Conservation (phyloP, 2,797 vertebrate genomes). For the Ciconia nigra region DNA sequence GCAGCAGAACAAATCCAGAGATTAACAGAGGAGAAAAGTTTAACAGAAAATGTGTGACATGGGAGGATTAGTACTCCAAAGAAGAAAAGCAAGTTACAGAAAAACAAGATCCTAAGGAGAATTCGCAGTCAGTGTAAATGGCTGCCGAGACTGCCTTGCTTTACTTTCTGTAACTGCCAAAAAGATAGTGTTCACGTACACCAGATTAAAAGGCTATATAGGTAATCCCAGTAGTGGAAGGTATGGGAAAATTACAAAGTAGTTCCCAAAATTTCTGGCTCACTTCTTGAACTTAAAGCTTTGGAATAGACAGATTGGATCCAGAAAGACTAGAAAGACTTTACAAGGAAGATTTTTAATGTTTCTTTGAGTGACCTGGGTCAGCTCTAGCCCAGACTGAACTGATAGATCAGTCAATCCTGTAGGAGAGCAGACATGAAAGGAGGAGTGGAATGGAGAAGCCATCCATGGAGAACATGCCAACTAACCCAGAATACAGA, state of each 20-base stretch:
- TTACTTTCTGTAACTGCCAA: background rate
- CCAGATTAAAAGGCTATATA: background rate
- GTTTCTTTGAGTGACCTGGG: background rate
- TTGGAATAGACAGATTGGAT: background rate
- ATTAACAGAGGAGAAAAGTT: slow-evolving; percentile 50
- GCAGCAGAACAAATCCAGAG: slow-evolving; percentile 46
- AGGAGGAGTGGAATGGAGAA: background rate
- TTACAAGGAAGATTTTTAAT: background rate
- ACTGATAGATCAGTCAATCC: background rate
- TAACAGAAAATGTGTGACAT: slow-evolving; percentile 27
- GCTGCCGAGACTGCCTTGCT: background rate
- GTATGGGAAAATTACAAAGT: background rate
- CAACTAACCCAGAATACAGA: background rate
- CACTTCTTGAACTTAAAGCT: background rate
- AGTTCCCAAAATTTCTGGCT: background rate
- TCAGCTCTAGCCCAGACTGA: background rate
- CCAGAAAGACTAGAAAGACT: background rate
- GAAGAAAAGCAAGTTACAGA: slow-evolving; percentile 29
- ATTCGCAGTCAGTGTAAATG: background rate
- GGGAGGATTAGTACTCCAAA: background rate
- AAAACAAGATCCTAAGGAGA: slow-evolving; percentile 18
- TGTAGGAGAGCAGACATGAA: background rate
- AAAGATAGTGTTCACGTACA: background rate
- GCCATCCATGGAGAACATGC: background rate
- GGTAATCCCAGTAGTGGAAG: background rate